These are phyloP conservation scores for Sebastes elongatus DNA, from an alignment of 2,797 vertebrate species.

Conservation along the genomic window DNA sequence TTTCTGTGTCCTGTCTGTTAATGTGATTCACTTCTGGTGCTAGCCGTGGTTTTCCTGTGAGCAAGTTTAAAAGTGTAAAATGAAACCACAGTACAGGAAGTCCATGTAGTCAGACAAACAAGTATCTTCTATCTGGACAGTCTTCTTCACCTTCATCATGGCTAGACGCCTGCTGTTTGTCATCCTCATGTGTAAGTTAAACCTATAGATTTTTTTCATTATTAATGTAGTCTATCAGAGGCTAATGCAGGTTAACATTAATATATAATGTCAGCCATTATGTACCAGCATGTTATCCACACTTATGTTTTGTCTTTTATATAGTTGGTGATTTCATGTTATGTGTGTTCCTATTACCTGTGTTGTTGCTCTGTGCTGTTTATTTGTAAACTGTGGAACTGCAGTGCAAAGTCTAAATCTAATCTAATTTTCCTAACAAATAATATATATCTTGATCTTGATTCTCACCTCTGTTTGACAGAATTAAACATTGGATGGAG, in stretches of 20 bases:
- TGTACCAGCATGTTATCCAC: not conserved
- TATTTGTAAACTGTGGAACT: too few species aligned
- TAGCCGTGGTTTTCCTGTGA: not conserved
- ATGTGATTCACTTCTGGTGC: not conserved
- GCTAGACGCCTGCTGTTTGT: not conserved
- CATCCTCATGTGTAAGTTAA: not conserved
- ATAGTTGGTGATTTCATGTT: not conserved
- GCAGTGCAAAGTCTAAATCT: too few species aligned
- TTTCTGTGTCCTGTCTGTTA: not conserved
- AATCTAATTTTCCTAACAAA: too few species aligned
- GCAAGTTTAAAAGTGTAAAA: not conserved
- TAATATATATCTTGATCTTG: too few species aligned
- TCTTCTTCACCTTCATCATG: not conserved
- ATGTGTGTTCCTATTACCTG: too few species aligned
- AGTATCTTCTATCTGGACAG: not conserved
- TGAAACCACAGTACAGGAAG: not conserved
- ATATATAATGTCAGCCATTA: not conserved
- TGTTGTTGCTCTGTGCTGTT: too few species aligned
- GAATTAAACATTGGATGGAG: too few species aligned
- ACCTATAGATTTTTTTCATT: not conserved
- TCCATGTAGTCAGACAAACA: not conserved
- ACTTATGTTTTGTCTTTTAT: not conserved
- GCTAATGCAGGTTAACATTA: not conserved
- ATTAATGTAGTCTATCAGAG: not conserved
- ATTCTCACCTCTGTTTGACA: too few species aligned